Evolutionary conservation across 2,888 invertebrate species (phyloP), one percentile per base, ranked within the genome.

Genomic region (Helleia helle): DNA sequence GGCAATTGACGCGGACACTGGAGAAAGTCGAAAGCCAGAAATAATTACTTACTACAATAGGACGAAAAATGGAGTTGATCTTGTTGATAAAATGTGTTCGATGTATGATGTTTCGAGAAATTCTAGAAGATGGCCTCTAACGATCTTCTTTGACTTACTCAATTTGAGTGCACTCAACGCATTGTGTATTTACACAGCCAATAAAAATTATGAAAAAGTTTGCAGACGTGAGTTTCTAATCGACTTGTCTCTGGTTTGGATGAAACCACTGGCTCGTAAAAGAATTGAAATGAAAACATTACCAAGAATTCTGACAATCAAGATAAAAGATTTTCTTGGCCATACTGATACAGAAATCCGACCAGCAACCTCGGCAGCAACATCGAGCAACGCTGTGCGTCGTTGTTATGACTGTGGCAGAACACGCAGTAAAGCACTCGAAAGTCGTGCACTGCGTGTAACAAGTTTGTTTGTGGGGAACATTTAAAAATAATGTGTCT

Each of bases 1-100:
- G 6, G 11, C 27, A n/a, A 17, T 40, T 25, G 24, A 25, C 13
- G n/a, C 7, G 1, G 4, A 38, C 14, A 50, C 50, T n/a, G 45
- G 41, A 14, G 47, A 47, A 13, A 27, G 12, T 9, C 30, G 28
- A 9, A 50, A 48, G 30, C 51, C 51, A 6, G 48, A 44, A 39
- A 49, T 54, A 11, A 48, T 51, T 26, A 46, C 48, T 4, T 49
- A 48, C 28, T 54, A 56, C 37, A 55, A 54, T 41, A 15, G 31
- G 9, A 55, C 51, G 1, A 56, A 58, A 47, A 43, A 39, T 37
- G 51, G 54, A 3, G 50, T 51, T 8, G 50, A 55, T 42, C 17
- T 52, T 4, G 48, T 51, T 0, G 52, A 55, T 34, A 48, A 54
- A 40, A 47, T 55, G 46, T 45, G 52, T 38, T 47, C 50, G 2